A percentile compares a stretch with the other conserved stretches of the same genome.
Evolutionary conservation across 2,888 invertebrate species (phyloP).

Genomic region (Pteria penguin): DNA sequence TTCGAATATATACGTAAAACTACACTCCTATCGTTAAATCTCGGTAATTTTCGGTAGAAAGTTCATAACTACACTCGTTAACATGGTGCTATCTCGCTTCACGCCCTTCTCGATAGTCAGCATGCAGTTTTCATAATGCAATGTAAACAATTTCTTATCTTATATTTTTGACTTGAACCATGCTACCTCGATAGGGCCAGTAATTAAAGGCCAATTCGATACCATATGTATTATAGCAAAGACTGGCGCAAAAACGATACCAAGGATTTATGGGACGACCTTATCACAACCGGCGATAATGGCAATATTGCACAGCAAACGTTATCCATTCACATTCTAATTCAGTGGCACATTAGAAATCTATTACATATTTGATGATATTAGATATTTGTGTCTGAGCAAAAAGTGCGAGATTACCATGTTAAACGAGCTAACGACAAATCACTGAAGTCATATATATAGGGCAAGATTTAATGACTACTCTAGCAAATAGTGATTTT

Average conservation of each 20-base stretch:
- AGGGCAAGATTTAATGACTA: too few species aligned
- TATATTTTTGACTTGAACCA: neutral
- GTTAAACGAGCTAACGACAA: too few species aligned
- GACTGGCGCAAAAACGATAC: neutral
- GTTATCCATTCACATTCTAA: neutral
- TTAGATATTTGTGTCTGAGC: too few species aligned
- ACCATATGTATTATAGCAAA: neutral
- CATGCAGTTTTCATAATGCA: neutral
- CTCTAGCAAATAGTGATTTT: too few species aligned
- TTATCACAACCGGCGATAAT: neutral
- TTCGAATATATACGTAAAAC: too few species aligned
- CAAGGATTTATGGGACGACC: neutral
- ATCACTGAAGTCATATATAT: too few species aligned
- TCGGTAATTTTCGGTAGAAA: too few species aligned
- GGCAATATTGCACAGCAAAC: neutral
- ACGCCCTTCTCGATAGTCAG: neutral
- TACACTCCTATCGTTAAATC: too few species aligned
- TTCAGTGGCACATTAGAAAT: neutral
- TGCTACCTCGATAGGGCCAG: neutral
- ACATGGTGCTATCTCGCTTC: neutral
- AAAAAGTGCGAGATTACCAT: too few species aligned
- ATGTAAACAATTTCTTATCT: neutral
- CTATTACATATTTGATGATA: neutral
- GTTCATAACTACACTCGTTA: too few species aligned
- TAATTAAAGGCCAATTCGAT: neutral